phyloP scores from a whole-genome alignment of 2,113 vertebrate genomes.

The Albula goreensis region DNA sequence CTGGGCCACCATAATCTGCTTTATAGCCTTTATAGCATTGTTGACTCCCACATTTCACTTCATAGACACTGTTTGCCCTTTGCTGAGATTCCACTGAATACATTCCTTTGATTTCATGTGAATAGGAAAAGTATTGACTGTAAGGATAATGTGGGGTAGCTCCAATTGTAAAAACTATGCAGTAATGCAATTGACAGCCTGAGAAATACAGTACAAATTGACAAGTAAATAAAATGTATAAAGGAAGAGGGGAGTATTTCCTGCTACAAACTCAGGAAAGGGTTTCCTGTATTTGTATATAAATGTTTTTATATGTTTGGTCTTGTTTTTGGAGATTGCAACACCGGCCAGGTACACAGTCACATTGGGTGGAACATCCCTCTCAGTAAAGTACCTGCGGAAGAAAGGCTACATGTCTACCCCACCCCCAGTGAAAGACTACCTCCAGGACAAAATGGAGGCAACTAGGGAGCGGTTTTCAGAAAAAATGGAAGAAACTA shows the following conservation, averaged over 20 bases:
- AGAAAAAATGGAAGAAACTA: constrained; percentile 42
- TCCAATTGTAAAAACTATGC: too few relatives aligned
- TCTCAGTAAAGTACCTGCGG: constrained; percentile 88
- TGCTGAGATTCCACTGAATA: not conserved
- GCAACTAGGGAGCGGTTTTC: constrained; percentile 79
- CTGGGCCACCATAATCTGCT: not conserved
- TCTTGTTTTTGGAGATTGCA: constrained; percentile 76
- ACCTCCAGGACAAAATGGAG: constrained; percentile 85
- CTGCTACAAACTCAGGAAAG: not conserved
- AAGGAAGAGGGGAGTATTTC: not conserved
- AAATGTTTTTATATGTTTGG: not conserved
- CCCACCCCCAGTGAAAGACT: constrained; percentile 91
- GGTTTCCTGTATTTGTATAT: too few relatives aligned
- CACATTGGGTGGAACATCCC: constrained; percentile 90
- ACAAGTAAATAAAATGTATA: not conserved
- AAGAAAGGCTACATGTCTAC: constrained; percentile 86
- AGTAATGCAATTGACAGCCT: not conserved
- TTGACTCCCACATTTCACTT: not conserved
- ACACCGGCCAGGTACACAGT: constrained; percentile 90
- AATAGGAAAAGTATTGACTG: not conserved
- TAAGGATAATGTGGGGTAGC: too few relatives aligned
- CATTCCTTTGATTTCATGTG: not conserved
- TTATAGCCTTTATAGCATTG: not conserved
- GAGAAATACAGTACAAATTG: not conserved
- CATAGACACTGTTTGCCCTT: not conserved